Base-by-base conservation (phyloP, 2,797 vertebrate genomes). In the Fratercula arctica region DNA sequence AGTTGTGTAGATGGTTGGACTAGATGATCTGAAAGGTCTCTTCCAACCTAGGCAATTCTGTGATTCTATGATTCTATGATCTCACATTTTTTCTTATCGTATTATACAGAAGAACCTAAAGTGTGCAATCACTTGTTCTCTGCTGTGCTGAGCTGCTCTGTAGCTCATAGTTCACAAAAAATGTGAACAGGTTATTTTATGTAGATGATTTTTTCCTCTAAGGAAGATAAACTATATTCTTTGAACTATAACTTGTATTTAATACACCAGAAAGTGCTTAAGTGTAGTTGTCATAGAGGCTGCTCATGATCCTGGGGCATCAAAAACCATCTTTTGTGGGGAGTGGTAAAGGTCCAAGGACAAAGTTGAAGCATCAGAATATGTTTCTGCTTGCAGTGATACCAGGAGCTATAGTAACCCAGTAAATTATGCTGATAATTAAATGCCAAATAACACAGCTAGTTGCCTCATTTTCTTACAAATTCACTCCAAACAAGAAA, bases 401-500 rank as follows among this genome's bases (percentile, higher is more conserved):
- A 56, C 3, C 24, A 56, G 17, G 6, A 25, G 3, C 45, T 50
- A 7, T 25, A 3, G 0, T n/a, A 89, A 41, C 41, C 11, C 43
- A 46, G 21, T 66, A 78, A 78, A 4, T 24, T 28, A 25, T 16
- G 11, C 4, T 64, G 63, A 59, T 75, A 75, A 33, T 33, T 20
- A 54, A 67, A 81, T 66, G 25, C 8, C 48, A 78, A 77, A 67
- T 57, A 61, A 31, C 9, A n/a, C 3, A 79, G 14, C 3, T 29
- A 35, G 2, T 24, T 77, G 2, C 9, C 25, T 50, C 2, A 6
- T 14, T 75, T 64, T 53, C 51, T 53, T 35, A 50, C 13, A 66
- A 76, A 79, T 46, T 89, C n/a, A 35, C 3, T 2, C 9, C 10
- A 53, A 53, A 77, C 2, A 66, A 51, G 29, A 35, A 68, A 73